Evolutionary conservation across 2,113 vertebrate species (phyloP), one percentile per base, ranked within the genome.

Genomic region (Numida meleagris): DNA sequence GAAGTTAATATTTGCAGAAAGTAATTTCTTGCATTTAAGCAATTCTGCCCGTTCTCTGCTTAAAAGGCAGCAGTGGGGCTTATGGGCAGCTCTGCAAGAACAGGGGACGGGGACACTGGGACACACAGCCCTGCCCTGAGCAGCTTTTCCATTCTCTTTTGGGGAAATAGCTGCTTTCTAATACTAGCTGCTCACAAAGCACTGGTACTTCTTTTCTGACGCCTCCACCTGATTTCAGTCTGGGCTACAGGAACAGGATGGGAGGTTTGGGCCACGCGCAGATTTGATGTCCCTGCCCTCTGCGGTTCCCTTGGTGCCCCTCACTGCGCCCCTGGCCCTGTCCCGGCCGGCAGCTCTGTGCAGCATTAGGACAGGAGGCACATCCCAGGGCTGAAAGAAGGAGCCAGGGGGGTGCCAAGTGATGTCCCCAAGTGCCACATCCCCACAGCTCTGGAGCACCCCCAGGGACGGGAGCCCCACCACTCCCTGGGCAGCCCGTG

Each of bases 191-290:
- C 86, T 77, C 68, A 4, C 31, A 77, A 88, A 67, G 15, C 1
- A 0, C 61, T 10, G 24, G 16, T 51, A 55, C 53, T 91, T 90
- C 86, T 82, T 83, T 80, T 70, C 90, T 81, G 68, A 74, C 92
- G 58, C 72, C 45, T 82, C 76, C 59, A 7, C n/a, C 1, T 7
- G 18, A 61, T 74, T 67, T 71, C 3, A 6, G 16, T 5, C 83
- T n/a, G 27, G n/a, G 55, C 71, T 62, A 0, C 45, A n/a, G 14
- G 63, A 86, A 29, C 36, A 0, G 42, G 83, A 5, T 0, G 0
- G 45, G 79, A 86, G 80, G 65, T 34, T 81, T 74, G 50, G 55
- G 68, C 36, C 73, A 50, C 7, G 53, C 55, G 29, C 55, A 40
- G 55, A 63, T 76, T 31, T 31, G 31, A 46, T 58, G 88, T 24